Percentiles rank a stretch among this genome's conserved stretches.
phyloP scores from a whole-genome alignment of 2,113 vertebrate genomes.

The Notothenia rossii region DNA sequence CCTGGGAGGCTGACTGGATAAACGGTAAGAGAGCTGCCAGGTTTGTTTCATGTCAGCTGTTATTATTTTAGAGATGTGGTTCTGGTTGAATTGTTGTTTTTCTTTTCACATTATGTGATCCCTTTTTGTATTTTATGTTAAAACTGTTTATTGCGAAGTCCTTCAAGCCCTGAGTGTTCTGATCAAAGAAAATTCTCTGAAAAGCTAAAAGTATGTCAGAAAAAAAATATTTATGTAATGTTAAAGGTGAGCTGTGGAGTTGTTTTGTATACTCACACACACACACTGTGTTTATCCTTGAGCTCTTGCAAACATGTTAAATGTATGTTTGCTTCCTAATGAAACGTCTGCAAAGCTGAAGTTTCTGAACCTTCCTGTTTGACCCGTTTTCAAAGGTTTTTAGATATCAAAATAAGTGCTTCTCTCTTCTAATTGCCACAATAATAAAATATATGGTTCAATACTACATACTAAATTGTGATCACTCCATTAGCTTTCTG shows the following conservation, averaged over 20 bases:
- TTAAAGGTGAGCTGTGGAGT: not conserved
- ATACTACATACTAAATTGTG: too few relatives aligned
- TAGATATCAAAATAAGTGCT: too few relatives aligned
- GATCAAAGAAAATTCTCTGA: not conserved
- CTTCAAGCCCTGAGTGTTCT: not conserved
- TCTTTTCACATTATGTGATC: not conserved
- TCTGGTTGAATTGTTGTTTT: not conserved
- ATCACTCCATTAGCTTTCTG: too few relatives aligned
- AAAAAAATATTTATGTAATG: not conserved
- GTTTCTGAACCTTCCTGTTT: not conserved
- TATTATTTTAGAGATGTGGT: not conserved
- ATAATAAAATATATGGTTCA: too few relatives aligned
- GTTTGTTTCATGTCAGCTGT: not conserved
- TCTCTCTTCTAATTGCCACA: too few relatives aligned
- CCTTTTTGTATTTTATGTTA: not conserved
- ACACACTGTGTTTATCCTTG: not conserved
- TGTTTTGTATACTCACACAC: not conserved
- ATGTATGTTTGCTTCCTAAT: not conserved
- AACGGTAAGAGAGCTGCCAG: constrained; percentile 52
- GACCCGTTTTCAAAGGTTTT: not conserved
- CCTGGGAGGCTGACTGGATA: constrained; percentile 84
- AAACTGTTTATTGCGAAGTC: not conserved
- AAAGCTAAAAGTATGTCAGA: not conserved
- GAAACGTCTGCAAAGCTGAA: not conserved
- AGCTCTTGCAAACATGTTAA: not conserved